Evolutionary conservation across 2,113 vertebrate genomes (phyloP), one percentile per base, ranked within the genome.

Genomic region (Phaetusa simplex): DNA sequence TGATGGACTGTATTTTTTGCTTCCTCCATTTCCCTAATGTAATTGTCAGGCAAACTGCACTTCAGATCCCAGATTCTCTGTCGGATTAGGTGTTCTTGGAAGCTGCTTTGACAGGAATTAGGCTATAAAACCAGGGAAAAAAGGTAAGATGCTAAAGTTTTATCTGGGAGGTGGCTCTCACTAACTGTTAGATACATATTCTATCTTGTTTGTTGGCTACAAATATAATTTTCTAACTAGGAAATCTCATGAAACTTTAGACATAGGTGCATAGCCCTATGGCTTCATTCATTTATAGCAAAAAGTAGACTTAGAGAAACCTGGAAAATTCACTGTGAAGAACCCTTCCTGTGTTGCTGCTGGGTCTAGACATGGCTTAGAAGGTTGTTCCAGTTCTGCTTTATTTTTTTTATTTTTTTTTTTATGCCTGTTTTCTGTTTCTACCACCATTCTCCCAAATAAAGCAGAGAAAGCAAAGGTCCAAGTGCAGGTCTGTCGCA

Each of bases 201-300:
- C 64, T n/a, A 27, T 49, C 34, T 62, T 66, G 2, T 56, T 29
- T 86, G 3, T 95, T 95, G 82, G 38, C 72, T 95, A 52, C 20
- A 93, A 93, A 92, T 73, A n/a, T 95, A 93, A 93, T 95, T 96
- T 93, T 40, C 49, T 78, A 43, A 92, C 50, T 74, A 76, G 94
- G 92, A 96, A 27, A 23, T 55, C 87, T 86, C 77, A 76, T 91
- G 74, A 66, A 61, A 64, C 76, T 70, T 82, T 7, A 43, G 29
- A 53, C 11, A 42, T 59, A 30, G 32, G 11, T 24, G 47, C 14
- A 32, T 76, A 93, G 74, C 78, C 55, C 77, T 80, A 55, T 95
- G 34, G 14, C 11, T 90, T 81, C 32, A 56, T 42, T 91, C 27
- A 30, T 91, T 96, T 78, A 69, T 56, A 94, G 72, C 8, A 92